Evolutionary conservation across 2,888 invertebrate species (phyloP).

Genomic region (Thysanoteuthis rhombus): DNA sequence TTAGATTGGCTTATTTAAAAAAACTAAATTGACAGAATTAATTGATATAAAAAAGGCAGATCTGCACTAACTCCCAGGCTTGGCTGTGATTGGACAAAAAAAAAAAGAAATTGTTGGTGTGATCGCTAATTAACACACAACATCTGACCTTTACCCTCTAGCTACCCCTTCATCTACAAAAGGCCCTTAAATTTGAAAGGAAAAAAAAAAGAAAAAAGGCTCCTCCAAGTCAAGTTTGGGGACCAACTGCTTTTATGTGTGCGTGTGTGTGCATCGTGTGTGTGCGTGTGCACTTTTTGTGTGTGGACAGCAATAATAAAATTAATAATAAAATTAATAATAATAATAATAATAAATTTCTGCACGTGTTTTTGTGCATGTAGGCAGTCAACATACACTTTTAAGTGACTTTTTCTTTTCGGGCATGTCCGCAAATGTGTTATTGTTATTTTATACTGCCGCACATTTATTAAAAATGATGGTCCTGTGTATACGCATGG

Average conservation of each 20-base stretch:
- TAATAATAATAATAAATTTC: neutral
- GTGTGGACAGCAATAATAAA: neutral
- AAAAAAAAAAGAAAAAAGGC: neutral
- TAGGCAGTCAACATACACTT: neutral
- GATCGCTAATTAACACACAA: constrained; percentile 19
- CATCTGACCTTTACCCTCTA: neutral
- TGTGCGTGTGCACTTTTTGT: neutral
- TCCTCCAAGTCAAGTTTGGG: neutral
- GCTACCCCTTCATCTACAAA: neutral
- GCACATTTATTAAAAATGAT: neutral
- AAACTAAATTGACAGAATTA: constrained; percentile 12
- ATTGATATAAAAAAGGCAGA: neutral
- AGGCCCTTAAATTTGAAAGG: neutral
- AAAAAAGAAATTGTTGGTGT: neutral
- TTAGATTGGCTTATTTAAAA: neutral
- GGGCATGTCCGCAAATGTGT: constrained; percentile 23
- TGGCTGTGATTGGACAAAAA: neutral
- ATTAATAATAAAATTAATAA: neutral
- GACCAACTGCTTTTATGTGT: neutral
- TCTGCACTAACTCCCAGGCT: neutral
- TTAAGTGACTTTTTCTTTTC: constrained; percentile 14
- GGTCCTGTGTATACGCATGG: constrained; percentile 16
- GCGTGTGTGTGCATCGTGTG: neutral
- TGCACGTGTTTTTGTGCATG: constrained; percentile 12
- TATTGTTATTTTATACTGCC: neutral